Evolutionary conservation across 2,797 vertebrate species (phyloP), one percentile per base, ranked within the genome.

Genomic region (Meriones psammophilus): DNA sequence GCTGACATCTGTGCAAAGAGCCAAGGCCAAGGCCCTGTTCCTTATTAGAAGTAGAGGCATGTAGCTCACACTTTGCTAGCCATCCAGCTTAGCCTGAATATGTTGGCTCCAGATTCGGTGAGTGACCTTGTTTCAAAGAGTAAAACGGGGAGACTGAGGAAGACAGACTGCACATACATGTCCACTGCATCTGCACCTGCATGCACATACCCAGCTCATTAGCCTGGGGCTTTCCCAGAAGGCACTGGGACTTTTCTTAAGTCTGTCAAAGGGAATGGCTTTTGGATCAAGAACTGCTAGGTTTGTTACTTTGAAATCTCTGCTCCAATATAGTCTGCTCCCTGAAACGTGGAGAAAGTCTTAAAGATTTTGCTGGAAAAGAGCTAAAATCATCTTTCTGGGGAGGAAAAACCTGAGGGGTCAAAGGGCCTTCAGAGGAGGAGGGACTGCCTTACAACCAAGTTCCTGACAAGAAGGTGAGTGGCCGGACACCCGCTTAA

Each of bases 391-490:
- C 68, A 60, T 17, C 74, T 88, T 96, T 92, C n/a, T 84, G 68
- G 90, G 83, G 66, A 93, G 95, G 50, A 77, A 88, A 94, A 91
- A n/a, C 46, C 88, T 13, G 13, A 94, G 91, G 95, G 95, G 77
- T 81, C 0, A 17, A 95, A 56, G 78, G 85, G 33, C 50, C 92
- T 92, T 88, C 36, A 42, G 56, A 81, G 60, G 81, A 95, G 74
- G 60, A 46, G 92, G 74, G 50, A 88, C 85, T 14, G 58, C 71
- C 69, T 94, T 24, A 0, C 6, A 68, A 92, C 22, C 14, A 78
- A 93, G 93, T 78, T 74, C 76, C 33, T 81, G 68, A 81, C 92
- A 90, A 95, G 96, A 92, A 79, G 84, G 88, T 94, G 64, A 97
- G 89, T 87, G 81, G 93, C 62, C 26, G 2, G 68, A 96, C 94